Evolutionary conservation across 1,140 invertebrate genomes (phyloP).

Genomic region (Bradysia coprophila): DNA sequence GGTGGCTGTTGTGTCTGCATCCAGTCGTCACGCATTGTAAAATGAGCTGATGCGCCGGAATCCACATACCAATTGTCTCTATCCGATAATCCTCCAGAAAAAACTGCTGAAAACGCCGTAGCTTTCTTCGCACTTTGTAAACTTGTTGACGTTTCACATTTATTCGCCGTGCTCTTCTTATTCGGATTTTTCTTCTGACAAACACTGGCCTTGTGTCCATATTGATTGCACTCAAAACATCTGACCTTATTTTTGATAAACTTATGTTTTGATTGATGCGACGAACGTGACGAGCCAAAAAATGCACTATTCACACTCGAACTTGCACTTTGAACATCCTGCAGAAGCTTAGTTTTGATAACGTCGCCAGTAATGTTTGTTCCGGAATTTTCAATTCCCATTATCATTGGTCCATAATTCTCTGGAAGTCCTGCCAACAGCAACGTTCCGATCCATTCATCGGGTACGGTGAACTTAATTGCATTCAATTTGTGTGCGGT

Average conservation of each 20-base stretch:
- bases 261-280: neutral
- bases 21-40: slow-evolving; percentile 8
- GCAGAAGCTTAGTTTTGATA: neutral
- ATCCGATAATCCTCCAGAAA: neutral
- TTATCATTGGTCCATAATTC: slow-evolving; percentile 18
- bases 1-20: slow-evolving; percentile 3
- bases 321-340: neutral
- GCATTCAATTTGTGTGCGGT: neutral
- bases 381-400: slow-evolving; percentile 5
- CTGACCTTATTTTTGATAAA: no score
- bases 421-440: slow-evolving; percentile 17
- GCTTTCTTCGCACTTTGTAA: neutral
- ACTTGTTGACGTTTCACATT: neutral
- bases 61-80: slow-evolving; percentile 11
- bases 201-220: neutral
- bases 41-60: slow-evolving; percentile 5
- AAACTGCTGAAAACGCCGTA: neutral
- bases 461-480: slow-evolving; percentile 4
- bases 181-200: no score
- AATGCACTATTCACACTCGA: neutral
- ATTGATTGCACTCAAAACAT: neutral
- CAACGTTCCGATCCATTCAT: slow-evolving; percentile 19
- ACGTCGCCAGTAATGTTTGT: no score
- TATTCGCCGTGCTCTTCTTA: no score
- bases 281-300: neutral